phyloP scores from a whole-genome alignment of 1,140 invertebrate species.

The Drosophila navojoa region DNA sequence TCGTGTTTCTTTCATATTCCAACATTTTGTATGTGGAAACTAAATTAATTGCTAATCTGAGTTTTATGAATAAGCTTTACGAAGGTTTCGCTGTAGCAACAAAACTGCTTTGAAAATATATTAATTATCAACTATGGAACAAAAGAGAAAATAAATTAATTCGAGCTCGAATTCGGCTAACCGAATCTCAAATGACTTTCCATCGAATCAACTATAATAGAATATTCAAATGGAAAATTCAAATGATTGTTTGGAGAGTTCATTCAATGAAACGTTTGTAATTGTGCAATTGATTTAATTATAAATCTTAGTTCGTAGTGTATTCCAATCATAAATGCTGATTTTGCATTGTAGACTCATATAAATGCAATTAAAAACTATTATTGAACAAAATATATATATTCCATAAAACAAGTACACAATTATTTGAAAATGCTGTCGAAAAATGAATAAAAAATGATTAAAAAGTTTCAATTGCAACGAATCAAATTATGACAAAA shows the following conservation, averaged over 20 bases:
- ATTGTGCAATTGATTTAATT: constrained; percentile 38
- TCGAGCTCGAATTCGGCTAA: constrained; percentile 2
- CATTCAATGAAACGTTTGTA: constrained; percentile 17
- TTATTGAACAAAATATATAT: constrained; percentile 12
- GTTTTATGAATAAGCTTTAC: constrained; percentile 64
- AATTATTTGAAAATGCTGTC: constrained; percentile 8
- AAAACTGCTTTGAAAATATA: constrained; percentile 38
- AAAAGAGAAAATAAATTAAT: constrained; percentile 2
- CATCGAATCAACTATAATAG: background rate
- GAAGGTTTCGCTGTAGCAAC: constrained; percentile 65
- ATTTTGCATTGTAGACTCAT: constrained; percentile 42
- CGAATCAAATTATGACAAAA: constrained; percentile 38
- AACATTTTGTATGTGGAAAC: constrained; percentile 12
- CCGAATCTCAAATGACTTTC: constrained; percentile 8
- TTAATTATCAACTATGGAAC: constrained; percentile 25
- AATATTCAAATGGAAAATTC: background rate
- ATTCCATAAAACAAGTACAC: constrained; percentile 14
- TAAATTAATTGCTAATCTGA: constrained; percentile 17
- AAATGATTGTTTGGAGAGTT: constrained; percentile 11
- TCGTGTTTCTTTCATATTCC: constrained; percentile 41
- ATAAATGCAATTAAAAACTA: constrained; percentile 46
- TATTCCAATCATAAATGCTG: constrained; percentile 45
- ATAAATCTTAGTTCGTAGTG: constrained; percentile 38
- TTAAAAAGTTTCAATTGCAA: constrained; percentile 45
- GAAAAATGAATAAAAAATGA: background rate